Percentiles rank a stretch among this genome's conserved stretches.
phyloP scores from a whole-genome alignment of 2,797 vertebrate species.

The Anomalospiza imberbis region DNA sequence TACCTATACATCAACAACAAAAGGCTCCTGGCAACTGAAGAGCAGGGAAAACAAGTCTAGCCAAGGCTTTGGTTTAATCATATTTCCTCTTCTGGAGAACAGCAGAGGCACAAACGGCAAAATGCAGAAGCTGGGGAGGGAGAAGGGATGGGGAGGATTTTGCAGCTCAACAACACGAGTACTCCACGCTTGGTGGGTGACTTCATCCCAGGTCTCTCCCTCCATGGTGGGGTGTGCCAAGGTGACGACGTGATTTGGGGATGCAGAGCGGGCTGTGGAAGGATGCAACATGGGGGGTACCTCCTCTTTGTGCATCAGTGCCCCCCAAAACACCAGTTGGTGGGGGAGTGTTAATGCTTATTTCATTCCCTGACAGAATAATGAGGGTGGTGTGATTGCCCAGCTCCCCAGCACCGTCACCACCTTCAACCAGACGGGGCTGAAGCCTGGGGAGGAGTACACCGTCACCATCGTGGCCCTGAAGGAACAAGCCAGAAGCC shows the following conservation, averaged over 20 bases:
- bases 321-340: not conserved
- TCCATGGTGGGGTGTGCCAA: not conserved
- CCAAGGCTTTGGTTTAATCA: not conserved
- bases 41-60: not conserved
- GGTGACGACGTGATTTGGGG: accelerated
- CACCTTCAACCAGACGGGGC: conserved; percentile 91
- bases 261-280: not conserved
- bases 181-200: not conserved
- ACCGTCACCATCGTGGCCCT: conserved; percentile 91
- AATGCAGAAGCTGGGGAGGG: not conserved
- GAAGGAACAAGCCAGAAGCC: conserved; percentile 90
- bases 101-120: not conserved
- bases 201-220: not conserved
- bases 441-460: conserved; percentile 95
- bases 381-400: conserved; percentile 93
- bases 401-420: conserved; percentile 95
- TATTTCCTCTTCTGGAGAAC: not conserved
- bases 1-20: not conserved
- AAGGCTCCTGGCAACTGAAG: not conserved
- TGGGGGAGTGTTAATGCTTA: not conserved
- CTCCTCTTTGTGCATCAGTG: not conserved
- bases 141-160: not conserved
- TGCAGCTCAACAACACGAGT: not conserved
- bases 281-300: accelerated
- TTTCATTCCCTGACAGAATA: conserved; percentile 78